Base-by-base conservation (phyloP, 2,113 vertebrate genomes). In the Struthio camelus region DNA sequence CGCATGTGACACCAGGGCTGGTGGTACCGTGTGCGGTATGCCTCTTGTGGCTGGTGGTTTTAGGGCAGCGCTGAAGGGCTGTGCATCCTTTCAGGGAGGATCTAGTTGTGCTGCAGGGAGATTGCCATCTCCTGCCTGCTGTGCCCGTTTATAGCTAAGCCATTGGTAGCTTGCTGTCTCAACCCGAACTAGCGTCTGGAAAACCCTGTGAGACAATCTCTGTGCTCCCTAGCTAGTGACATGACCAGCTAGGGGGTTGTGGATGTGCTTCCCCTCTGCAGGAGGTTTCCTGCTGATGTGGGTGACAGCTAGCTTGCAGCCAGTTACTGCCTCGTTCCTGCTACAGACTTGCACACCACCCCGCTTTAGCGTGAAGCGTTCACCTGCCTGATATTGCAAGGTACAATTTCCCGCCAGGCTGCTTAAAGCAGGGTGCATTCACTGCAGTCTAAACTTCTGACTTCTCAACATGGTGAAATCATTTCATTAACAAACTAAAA, bases 101-200 rank as follows among this genome's bases (percentile, higher is more conserved):
- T 73, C 9, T 9, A 67, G 2, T 19, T 56, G 14, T 3, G 46
- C 5, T 3, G 4, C 16, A 28, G 2, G 13, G 22, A 42, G 3
- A 53, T 11, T 42, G 44, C 36, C 7, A 25, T 2, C 0, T 2
- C 10, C 1, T n/a, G 11, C 36, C 34, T 51, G 3, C 1, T 18
- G 36, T 25, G 2, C 14, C 46, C 19, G n/a, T 4, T 44, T 64
- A 27, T n/a, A 38, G 11, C 16, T 69, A 50, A 75, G 2, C 5
- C 4, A 12, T 62, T 15, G 54, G 46, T 7, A 32, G 30, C 28
- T 58, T 58, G 30, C 8, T 53, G 7, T 80, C 6, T 27, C 66
- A 90, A 64, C 48, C 20, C 17, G n/a, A 1, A 59, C 50, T 67
- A 88, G 27, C 53, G 12, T 1, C 10, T 19, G 2, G 8, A 11